These are phyloP conservation scores for Syrrhaptes paradoxus DNA, from an alignment of 2,113 vertebrate genomes.

Conservation along the genomic window DNA sequence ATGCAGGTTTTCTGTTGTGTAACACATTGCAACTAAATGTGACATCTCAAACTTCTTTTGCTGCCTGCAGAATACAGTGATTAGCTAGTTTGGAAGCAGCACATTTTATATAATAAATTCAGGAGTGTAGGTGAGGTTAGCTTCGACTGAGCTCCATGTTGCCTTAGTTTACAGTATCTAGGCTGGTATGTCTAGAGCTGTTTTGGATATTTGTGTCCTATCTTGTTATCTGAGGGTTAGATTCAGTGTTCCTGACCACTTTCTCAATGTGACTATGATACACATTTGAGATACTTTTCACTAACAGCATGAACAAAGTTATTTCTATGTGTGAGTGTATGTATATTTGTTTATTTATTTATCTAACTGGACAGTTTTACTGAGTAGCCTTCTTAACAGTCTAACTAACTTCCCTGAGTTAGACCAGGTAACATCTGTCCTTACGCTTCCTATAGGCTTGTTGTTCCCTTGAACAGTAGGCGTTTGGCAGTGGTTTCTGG, in stretches of 20 bases:
- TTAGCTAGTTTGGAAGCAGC: neutral
- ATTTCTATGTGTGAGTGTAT: rapidly evolving
- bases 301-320: neutral
- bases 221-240: neutral
- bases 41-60: neutral
- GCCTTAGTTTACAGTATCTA: neutral
- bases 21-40: no score
- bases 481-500: rapidly evolving
- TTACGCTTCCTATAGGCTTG: neutral
- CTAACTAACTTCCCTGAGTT: neutral
- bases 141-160: neutral
- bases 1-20: neutral
- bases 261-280: rapidly evolving
- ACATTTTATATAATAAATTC: rapidly evolving
- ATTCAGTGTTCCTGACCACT: rapidly evolving
- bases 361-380: neutral
- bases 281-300: neutral
- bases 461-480: neutral
- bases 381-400: neutral
- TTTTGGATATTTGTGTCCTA: neutral
- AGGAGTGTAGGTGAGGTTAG: neutral
- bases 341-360: neutral
- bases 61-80: neutral
- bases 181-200: neutral
- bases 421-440: neutral